These are phyloP conservation scores for Drosophila melanosoma DNA, from an alignment of 2,888 invertebrate genomes.

Conservation along the genomic window DNA sequence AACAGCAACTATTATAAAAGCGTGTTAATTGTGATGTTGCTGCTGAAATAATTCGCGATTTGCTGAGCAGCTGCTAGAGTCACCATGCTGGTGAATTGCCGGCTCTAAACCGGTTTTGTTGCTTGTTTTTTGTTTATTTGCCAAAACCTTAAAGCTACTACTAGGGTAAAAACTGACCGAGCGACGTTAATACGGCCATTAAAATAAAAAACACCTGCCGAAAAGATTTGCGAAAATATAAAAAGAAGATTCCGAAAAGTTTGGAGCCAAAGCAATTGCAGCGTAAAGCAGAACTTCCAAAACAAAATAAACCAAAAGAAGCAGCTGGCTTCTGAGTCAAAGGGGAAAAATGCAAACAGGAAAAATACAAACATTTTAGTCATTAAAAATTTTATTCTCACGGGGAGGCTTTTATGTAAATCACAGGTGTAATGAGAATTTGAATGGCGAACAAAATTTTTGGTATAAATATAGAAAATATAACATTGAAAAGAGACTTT, in stretches of 20 bases:
- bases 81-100: conserved; percentile 23
- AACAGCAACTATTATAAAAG: conserved; percentile 12
- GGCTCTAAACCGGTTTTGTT: conserved; percentile 43
- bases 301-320: conserved; percentile 11
- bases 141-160: conserved; percentile 29
- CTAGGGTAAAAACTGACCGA: conserved; percentile 51
- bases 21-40: conserved; percentile 10
- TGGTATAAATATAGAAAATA: neutral
- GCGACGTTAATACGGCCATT: conserved; percentile 37
- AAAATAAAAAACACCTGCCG: conserved; percentile 47
- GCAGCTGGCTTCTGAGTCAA: conserved; percentile 15
- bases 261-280: conserved; percentile 16
- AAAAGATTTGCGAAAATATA: conserved; percentile 42
- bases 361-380: neutral
- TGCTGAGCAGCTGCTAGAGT: conserved; percentile 51
- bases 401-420: neutral
- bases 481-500: neutral
- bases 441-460: neutral
- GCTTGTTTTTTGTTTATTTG: conserved; percentile 41
- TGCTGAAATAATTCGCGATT: conserved; percentile 19
- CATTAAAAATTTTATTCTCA: neutral
- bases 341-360: neutral
- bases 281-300: conserved; percentile 3
- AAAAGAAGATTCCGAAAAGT: conserved; percentile 12
- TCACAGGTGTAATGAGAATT: neutral